A percentile compares a stretch with the other conserved stretches of the same genome.
phyloP scores from a whole-genome alignment of 2,797 vertebrate genomes.

The Xenops minutus region DNA sequence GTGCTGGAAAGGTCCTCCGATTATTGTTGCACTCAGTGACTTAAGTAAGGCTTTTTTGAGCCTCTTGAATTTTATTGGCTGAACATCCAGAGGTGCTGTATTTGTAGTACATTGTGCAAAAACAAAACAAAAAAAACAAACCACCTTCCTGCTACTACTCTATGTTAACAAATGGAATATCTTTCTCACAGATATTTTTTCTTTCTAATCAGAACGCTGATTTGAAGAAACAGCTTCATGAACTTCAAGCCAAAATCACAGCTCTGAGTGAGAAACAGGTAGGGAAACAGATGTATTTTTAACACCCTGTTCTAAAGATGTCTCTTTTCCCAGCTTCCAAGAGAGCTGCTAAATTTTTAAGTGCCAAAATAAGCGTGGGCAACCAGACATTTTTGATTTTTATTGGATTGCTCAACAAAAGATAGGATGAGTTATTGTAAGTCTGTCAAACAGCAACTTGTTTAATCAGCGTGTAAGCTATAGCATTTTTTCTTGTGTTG shows the following conservation, averaged over 20 bases:
- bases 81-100: constrained; percentile 56
- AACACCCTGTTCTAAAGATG: constrained; percentile 70
- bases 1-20: not conserved
- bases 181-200: constrained; percentile 81
- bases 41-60: constrained; percentile 45
- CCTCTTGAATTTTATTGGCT: constrained; percentile 48
- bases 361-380: constrained; percentile 68
- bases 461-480: not conserved
- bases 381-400: constrained; percentile 58
- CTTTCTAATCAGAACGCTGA: constrained; percentile 91
- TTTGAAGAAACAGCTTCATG: constrained; percentile 98
- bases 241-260: constrained; percentile 99
- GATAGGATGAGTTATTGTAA: not conserved
- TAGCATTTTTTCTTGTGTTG: not conserved
- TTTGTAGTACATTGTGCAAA: constrained; percentile 51
- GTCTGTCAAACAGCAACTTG: constrained; percentile 26
- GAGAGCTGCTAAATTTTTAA: constrained; percentile 65
- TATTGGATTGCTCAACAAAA: constrained; percentile 52
- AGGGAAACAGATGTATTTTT: constrained; percentile 72
- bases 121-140: not conserved
- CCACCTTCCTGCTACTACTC: constrained; percentile 66
- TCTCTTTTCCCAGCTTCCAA: constrained; percentile 62
- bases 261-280: constrained; percentile 99
- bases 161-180: constrained; percentile 76
- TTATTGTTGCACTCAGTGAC: not conserved